Evolutionary conservation across 2,113 vertebrate genomes (phyloP).

Genomic region (Mirza zaza): DNA sequence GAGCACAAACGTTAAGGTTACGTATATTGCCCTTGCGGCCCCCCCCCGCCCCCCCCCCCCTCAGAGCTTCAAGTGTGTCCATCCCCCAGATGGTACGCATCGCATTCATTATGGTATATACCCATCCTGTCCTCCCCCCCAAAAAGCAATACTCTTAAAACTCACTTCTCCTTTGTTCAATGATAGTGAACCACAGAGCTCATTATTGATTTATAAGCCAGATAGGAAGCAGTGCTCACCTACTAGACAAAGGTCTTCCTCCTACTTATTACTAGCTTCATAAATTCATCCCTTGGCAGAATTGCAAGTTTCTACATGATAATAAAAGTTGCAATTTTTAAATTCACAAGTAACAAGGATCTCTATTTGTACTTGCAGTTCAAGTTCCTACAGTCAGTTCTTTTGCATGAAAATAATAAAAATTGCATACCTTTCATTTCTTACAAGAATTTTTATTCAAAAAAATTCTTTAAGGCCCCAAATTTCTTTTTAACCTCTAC

Average conservation of each 20-base stretch:
- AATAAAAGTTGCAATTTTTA: neutral
- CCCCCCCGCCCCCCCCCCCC: too few species aligned
- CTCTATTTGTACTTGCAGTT: neutral
- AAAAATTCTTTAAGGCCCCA: neutral
- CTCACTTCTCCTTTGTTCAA: neutral
- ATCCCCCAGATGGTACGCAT: too few species aligned
- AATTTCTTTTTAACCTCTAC: neutral
- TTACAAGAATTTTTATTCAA: neutral
- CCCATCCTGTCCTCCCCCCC: too few species aligned
- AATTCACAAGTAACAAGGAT: neutral
- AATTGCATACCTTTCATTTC: neutral
- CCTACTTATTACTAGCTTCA: neutral
- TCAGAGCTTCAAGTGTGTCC: too few species aligned
- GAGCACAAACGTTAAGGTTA: too few species aligned
- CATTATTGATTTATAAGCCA: neutral
- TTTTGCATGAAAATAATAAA: conserved; percentile 4
- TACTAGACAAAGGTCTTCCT: neutral
- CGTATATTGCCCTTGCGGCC: too few species aligned
- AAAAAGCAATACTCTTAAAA: neutral
- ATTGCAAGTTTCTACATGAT: neutral
- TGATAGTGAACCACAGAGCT: neutral
- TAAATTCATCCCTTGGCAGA: neutral
- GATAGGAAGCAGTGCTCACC: neutral
- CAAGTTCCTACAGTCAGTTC: neutral
- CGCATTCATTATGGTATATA: too few species aligned